Base-by-base conservation (phyloP, 1,140 invertebrate species). In the Cepaea nemoralis region DNA sequence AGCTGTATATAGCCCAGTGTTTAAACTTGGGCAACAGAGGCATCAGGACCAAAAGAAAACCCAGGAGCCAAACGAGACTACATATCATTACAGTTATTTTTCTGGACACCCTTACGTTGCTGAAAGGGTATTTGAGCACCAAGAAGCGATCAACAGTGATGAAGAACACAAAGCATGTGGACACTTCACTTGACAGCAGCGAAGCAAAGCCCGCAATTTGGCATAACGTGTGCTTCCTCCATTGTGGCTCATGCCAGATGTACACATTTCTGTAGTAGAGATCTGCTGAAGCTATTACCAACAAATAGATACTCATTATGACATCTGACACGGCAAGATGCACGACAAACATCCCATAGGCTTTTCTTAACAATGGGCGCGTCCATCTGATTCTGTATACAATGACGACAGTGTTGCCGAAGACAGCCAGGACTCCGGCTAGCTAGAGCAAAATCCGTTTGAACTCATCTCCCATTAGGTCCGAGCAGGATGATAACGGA, bases 241-340 rank as follows among this genome's bases (percentile, higher is more conserved):
- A 90, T 3, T 37, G 16, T 2, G 40, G 40, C 14, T 85, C 87
- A 35, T 87, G 33, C 42, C 77, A 80, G 16, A 85, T 70, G 59
- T 89, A 90, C 12, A 45, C 40, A 16, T 85, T 86, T 39, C 83
- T 77, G 75, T 83, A 89, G n/a, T 75, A 63, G 8, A 76, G 48
- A 66, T 90, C 89, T 0, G 86, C 86, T 12, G 82, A 42, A 19
- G 84, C 88, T 37, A 90, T 87, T 16, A 89, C 85, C 2, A 86
- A 63, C 35, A 90, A 48, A 67, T 90, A 90, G 10, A 89, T 27
- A 0, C 89, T 88, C 89, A 89, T 90, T 16, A 87, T 66, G 37
- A 89, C 83, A 77, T 90, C 88, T 37, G 88, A 84, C 33, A 87
- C 31, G 24, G 81, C 84, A 24, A 90, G 67, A 83, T 88, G 87